Percentiles rank a stretch among this genome's conserved stretches.
Evolutionary conservation across 2,888 invertebrate species (phyloP).

Genomic region (Andrena bucephala): DNA sequence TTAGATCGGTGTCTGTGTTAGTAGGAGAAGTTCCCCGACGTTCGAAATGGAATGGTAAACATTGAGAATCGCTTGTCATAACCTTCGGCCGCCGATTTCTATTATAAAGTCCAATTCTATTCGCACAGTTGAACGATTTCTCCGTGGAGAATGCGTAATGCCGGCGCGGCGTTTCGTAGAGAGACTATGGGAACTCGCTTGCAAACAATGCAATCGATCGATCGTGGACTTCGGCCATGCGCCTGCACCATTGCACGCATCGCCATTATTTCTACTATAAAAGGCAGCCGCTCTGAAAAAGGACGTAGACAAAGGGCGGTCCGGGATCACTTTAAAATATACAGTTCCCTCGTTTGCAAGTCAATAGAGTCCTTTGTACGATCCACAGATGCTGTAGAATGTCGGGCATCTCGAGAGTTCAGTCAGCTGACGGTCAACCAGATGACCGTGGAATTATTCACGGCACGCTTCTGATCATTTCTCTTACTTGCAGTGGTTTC

Average conservation of each 20-base stretch:
- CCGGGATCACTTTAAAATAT: too few relatives aligned
- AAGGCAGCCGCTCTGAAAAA: not conserved
- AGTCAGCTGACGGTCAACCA: too few relatives aligned
- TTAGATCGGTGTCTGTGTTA: too few relatives aligned
- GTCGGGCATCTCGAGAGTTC: too few relatives aligned
- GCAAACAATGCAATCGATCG: conserved; percentile 56
- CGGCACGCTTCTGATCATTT: too few relatives aligned
- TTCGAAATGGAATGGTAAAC: not conserved
- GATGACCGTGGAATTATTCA: too few relatives aligned
- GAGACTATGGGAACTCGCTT: conserved; percentile 23
- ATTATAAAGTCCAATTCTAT: conserved; percentile 33
- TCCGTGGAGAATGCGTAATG: conserved; percentile 11
- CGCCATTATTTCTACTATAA: conserved; percentile 1
- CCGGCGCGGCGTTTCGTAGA: not conserved
- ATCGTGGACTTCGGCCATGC: conserved; percentile 42
- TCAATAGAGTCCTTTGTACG: too few relatives aligned
- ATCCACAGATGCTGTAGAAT: too few relatives aligned
- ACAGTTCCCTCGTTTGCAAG: too few relatives aligned
- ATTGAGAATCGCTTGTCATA: conserved; percentile 25
- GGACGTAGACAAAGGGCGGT: too few relatives aligned
- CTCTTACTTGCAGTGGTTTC: too few relatives aligned
- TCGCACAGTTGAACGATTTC: conserved; percentile 13
- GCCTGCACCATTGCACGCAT: conserved; percentile 22
- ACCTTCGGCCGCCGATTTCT: conserved; percentile 45
- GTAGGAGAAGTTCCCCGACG: too few relatives aligned